Conservation (phyloP, 2,113 vertebrate genomes). For the Grus americana region DNA sequence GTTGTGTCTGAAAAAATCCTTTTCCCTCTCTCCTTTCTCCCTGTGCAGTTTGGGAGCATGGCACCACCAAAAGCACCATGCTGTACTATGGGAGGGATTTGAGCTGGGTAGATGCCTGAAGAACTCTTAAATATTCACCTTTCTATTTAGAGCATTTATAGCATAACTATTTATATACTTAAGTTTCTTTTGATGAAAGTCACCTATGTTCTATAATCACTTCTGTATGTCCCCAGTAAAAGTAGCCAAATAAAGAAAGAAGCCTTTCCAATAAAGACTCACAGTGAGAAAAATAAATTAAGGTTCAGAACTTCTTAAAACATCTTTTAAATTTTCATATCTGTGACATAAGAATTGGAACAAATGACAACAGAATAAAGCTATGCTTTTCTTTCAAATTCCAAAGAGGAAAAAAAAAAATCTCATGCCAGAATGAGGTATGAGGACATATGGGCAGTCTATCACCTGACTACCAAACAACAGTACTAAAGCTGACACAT, state of each 20-base stretch:
- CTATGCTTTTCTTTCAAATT: background rate
- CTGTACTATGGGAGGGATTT: background rate
- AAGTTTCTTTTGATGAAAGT: background rate
- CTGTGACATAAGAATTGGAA: background rate
- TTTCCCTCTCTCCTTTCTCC: background rate
- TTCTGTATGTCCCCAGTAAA: background rate
- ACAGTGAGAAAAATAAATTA: background rate
- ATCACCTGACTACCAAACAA: slow-evolving; percentile 64
- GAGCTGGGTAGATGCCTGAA: background rate
- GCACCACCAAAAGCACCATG: background rate
- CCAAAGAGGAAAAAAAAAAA: background rate
- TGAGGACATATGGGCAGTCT: slow-evolving; percentile 64
- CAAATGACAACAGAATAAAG: background rate
- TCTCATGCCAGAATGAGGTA: slow-evolving; percentile 54
- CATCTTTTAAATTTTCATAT: background rate
- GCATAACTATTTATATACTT: background rate
- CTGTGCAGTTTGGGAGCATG: background rate
- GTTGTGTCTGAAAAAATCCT: background rate
- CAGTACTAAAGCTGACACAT: slow-evolving; percentile 48
- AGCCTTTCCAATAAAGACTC: background rate
- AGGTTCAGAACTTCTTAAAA: background rate
- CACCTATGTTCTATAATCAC: background rate
- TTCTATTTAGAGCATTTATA: background rate
- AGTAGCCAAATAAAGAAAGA: background rate
- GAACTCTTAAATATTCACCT: background rate